Evolutionary conservation across 2,888 invertebrate genomes (phyloP), one percentile per base, ranked within the genome.

Genomic region (Abrostola tripartita): DNA sequence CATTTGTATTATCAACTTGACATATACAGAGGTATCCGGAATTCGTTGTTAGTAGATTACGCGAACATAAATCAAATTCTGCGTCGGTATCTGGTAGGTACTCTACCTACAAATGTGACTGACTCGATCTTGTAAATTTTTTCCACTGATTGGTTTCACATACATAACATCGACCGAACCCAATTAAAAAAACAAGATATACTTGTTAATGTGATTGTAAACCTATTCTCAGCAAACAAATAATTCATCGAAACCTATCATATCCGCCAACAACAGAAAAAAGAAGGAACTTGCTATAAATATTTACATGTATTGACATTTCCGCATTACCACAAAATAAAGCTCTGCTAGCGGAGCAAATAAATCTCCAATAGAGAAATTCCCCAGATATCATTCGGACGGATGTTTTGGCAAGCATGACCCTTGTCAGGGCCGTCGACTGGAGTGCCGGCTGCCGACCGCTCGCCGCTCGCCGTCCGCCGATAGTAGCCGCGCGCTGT

Each of bases 401-500:
- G 85, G 81, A 83, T 87, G 86, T 89, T 90, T 88, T 87, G 87
- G 87, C 85, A 86, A 85, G 82, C 84, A 74, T 82, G 85, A 88
- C 88, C 89, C 88, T 86, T 83, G 88, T 89, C 87, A 85, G 79
- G 65, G 67, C 67, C 73, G 71, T 54, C 60, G 59, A 57, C 53
- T 63, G 53, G 55, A 57, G 60, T 9, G 41, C 51, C 49, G 56
- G 37, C 52, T 8, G 58, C 50, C 73, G 36, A 59, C 64, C 61
- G 56, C 53, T 61, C 61, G 64, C 55, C 73, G 69, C 37, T 38
- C 59, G 51, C 64, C 54, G 55, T 37, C 58, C 63, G 58, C 60
- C 72, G 53, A 71, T 76, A 72, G 68, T 53, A 54, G 56, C 58
- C 65, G 57, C 56, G 49, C 60, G 61, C 54, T 44, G 49, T 41